Evolutionary conservation across 1,140 invertebrate species (phyloP).

Genomic region (Dolichoris vasculosae): DNA sequence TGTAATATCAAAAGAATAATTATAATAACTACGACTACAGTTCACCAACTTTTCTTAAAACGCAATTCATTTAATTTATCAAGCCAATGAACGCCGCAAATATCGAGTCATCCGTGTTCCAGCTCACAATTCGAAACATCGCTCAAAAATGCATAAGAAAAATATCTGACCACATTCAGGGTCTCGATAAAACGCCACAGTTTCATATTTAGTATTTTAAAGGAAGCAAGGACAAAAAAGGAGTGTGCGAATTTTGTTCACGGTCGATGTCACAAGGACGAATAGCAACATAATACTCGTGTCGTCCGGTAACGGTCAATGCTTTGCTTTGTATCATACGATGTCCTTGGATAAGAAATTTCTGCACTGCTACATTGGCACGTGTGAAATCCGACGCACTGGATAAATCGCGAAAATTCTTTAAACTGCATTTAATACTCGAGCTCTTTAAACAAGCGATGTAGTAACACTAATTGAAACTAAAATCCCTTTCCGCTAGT

Average conservation of each 20-base stretch:
- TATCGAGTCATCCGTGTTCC: not conserved
- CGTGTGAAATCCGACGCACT: not conserved
- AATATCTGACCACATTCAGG: conserved; percentile 15
- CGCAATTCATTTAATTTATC: not conserved
- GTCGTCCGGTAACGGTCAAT: not conserved
- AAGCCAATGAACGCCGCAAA: not conserved
- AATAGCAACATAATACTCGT: not conserved
- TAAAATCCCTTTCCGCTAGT: not conserved
- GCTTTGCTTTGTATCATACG: not conserved
- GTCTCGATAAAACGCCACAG: not conserved
- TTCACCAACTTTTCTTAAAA: not conserved
- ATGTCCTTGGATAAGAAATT: not conserved
- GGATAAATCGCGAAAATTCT: not conserved
- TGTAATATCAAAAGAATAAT: too few species aligned
- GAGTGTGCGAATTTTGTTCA: not conserved
- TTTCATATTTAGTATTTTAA: not conserved
- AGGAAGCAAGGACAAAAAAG: not conserved
- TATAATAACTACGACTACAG: too few species aligned
- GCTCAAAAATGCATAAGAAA: not conserved
- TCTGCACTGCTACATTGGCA: not conserved
- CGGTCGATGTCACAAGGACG: not conserved
- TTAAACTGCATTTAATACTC: not conserved
- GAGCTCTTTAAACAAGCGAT: not conserved
- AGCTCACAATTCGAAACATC: not conserved
- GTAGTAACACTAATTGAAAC: not conserved